These are phyloP conservation scores for Ceriagrion tenellum DNA, from an alignment of 2,888 invertebrate genomes.

Conservation along the genomic window DNA sequence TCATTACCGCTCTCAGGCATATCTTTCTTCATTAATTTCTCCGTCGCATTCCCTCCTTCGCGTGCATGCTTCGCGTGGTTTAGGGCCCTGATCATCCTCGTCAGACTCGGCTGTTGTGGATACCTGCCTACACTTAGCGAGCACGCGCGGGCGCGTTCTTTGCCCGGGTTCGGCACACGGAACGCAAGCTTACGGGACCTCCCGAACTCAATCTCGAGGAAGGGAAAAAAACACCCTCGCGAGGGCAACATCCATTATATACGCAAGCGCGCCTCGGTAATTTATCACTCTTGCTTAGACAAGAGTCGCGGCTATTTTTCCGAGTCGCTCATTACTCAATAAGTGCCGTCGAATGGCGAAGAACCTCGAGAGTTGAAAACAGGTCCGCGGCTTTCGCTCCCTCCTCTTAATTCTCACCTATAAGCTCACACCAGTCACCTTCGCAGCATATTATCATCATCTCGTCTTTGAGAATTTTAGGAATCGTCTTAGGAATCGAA, in stretches of 20 bases:
- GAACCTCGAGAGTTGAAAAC: conserved; percentile 3
- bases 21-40: conserved; percentile 23
- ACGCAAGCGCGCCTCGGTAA: conserved; percentile 27
- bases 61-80: conserved; percentile 38
- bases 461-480: too few species aligned
- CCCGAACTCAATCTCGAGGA: not conserved
- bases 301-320: not conserved
- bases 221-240: conserved; percentile 19
- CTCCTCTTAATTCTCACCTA: not conserved
- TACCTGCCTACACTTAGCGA: not conserved
- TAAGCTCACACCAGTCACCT: not conserved
- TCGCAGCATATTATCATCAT: too few species aligned
- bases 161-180: not conserved
- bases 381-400: conserved; percentile 38
- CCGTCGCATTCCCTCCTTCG: not conserved
- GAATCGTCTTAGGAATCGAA: not conserved
- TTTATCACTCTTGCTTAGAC: conserved; percentile 20
- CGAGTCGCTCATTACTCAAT: conserved; percentile 48
- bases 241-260: not conserved
- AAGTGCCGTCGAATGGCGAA: conserved; percentile 30
- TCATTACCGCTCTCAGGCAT: conserved; percentile 37
- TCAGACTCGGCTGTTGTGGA: not conserved
- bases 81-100: conserved; percentile 13
- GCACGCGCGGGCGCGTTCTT: not conserved
- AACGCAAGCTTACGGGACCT: conserved; percentile 34